Evolutionary conservation across 2,113 vertebrate species (phyloP), one percentile per base, ranked within the genome.

Genomic region (Phoxinus phoxinus): DNA sequence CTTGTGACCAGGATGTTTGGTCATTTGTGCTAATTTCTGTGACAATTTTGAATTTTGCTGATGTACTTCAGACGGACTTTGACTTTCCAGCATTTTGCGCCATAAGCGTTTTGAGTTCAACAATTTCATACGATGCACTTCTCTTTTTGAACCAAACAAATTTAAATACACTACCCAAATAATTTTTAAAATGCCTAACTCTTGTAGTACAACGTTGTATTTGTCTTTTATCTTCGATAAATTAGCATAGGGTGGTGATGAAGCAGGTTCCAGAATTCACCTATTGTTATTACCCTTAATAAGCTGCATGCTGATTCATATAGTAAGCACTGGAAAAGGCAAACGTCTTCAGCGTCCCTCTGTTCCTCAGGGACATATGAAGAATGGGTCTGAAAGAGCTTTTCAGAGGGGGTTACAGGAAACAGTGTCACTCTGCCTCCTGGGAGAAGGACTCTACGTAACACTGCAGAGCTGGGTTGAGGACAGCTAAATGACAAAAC

Each of bases 341-440:
- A 65, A 32, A 35, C 10, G 25, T 51, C 32, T 69, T 73, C 46
- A 74, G 27, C 21, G 56, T 46, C 58, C 72, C 46, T 46, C 1
- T 59, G 83, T 67, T 85, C 56, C 83, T 63, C 74, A 65, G 79
- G 80, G 85, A 48, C 25, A 9, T 23, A 87, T 87, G 74, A 89
- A 48, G 53, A 87, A 89, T 80, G 27, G 80, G 71, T 44, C 79
- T 58, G 72, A 85, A 75, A 71, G 35, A n/a, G 86, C 82, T 71
- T 85, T 89, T 75, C 86, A 79, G 86, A 48, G 84, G 86, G 86
- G 86, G 88, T 82, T 86, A 80, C 63, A 41, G 71, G 79, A 83
- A 85, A 89, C 86, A 89, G 87, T 87, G 88, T 89, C 86, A 89
- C 69, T 79, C 32, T 37, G 30, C 48, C 80, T 78, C 87, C 67